Evolutionary conservation across 2,888 invertebrate species (phyloP), one percentile per base, ranked within the genome.

Genomic region (Caradrina kadenii): DNA sequence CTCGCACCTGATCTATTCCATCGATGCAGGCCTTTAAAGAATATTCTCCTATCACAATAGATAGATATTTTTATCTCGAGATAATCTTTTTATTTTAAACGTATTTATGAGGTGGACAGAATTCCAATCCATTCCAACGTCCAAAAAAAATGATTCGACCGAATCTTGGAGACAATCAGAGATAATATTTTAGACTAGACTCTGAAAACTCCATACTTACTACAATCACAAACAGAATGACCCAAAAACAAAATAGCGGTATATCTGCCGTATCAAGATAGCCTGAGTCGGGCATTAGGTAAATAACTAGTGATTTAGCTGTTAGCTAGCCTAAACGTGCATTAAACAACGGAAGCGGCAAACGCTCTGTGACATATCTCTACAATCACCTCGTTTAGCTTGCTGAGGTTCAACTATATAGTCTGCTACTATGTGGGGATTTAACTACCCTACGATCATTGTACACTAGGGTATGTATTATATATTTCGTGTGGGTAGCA

Each of bases 1-100:
- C 77, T 83, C 79, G 80, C 87, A 87, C 87, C 88, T 86, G 84
- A 86, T 85, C 83, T 88, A 83, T 85, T 79, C 73, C 73, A 67
- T 68, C 50, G 35, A 71, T 72, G 68, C 58, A 75, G 69, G 69
- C 69, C 73, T 81, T 80, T 69, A 74, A 79, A 74, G n/a, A 72
- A 70, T 62, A 77, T 73, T 56, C 22, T 26, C 35, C 56, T 71
- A 71, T 68, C 60, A 79, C 59, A 66, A 63, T 45, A 58, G 53
- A 67, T 63, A 22, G 39, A 42, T 70, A 10, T 58, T 67, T 64
- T 53, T 56, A 54, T 59, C 21, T 35, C 15, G 11, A 31, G 19
- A 53, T 56, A 39, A 55, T 52, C 21, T 42, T 13, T 63, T 60
- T 48, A 19, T 49, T 75, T 59, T 5, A 35, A 61, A 0, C 4